Evolutionary conservation across 2,797 vertebrate species (phyloP).

Genomic region (Delichon dasypus): DNA sequence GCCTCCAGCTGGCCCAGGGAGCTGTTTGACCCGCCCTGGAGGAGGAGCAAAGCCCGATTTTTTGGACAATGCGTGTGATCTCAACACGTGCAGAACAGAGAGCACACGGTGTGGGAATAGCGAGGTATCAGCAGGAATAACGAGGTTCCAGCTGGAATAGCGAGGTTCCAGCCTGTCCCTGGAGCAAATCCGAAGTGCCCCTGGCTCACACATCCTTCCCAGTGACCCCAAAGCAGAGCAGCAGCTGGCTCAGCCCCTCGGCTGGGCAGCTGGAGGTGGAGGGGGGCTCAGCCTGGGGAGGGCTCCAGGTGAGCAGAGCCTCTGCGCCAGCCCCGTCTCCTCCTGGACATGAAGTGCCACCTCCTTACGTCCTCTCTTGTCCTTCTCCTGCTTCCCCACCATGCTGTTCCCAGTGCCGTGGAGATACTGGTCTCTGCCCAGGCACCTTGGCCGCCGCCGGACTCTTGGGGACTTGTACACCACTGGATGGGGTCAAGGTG

Average conservation of each 20-base stretch:
- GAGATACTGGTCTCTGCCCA: constrained; percentile 97
- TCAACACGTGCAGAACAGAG: not conserved
- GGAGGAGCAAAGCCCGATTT: not conserved
- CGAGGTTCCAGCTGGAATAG: not conserved
- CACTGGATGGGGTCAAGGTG: constrained; percentile 96
- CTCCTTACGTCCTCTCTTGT: constrained; percentile 83
- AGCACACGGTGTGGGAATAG: fast-evolving
- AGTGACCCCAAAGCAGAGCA: not conserved
- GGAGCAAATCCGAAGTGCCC: not conserved
- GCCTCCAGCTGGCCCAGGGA: not conserved
- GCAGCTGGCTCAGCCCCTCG: not conserved
- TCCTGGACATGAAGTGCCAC: not conserved
- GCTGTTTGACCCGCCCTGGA: not conserved
- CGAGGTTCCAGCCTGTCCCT: not conserved
- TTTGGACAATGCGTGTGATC: not conserved
- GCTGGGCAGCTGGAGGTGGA: not conserved
- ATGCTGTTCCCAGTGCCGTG: constrained; percentile 87
- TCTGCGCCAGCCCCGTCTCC: not conserved
- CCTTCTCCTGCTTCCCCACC: constrained; percentile 78
- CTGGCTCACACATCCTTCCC: not conserved
- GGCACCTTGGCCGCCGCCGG: constrained; percentile 90
- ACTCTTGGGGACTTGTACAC: constrained; percentile 97
- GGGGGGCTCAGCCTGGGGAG: not conserved
- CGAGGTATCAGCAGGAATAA: not conserved
- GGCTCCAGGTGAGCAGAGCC: not conserved